Evolutionary conservation across 2,888 invertebrate genomes (phyloP), one percentile per base, ranked within the genome.

Genomic region (Bhutanitis thaidina): DNA sequence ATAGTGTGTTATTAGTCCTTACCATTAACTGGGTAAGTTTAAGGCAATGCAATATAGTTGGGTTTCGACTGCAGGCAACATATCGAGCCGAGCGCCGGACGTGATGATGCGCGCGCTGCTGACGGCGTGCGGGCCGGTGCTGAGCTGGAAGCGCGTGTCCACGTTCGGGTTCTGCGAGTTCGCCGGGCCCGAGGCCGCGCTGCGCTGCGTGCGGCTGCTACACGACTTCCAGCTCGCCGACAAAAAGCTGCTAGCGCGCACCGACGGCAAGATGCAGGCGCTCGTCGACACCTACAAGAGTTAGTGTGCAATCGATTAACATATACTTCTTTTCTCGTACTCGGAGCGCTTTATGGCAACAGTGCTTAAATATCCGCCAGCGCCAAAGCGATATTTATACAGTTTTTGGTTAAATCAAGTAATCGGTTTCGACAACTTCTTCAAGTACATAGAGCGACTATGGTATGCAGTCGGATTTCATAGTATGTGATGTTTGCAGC

Each of bases 141-240:
- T 97, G 10, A 96, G 95, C 65, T 99, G 99, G 99, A 99, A 99
- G 85, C 92, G 99, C 54, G 98, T 99, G 13, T 97, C 97, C 77
- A 97, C 97, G 1, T 99, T 99, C 85, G 99, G 99, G 8, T 99
- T 99, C 90, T 98, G 98, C 89, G 99, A 99, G 90, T 97, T 97
- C 82, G 97, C 96, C 60, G 90, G 85, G 52, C 98, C 99, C 13
- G 98, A 98, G 85, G 96, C 98, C 14, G 99, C 98, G 35, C 90
- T 99, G 62, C 92, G 99, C 59, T 98, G 98, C 60, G 97, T 99
- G 58, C 90, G 97, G 38, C 90, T 99, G 59, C 91, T 99, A 27
- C 97, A 98, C 85, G 97, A 97, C 66, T 93, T 97, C 80, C 93
- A 94, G 79, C 93, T 99, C 45, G 97, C 96, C 51, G 98, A 97